Evolutionary conservation across 2,888 invertebrate species (phyloP).

Genomic region (Mythimna pallens): DNA sequence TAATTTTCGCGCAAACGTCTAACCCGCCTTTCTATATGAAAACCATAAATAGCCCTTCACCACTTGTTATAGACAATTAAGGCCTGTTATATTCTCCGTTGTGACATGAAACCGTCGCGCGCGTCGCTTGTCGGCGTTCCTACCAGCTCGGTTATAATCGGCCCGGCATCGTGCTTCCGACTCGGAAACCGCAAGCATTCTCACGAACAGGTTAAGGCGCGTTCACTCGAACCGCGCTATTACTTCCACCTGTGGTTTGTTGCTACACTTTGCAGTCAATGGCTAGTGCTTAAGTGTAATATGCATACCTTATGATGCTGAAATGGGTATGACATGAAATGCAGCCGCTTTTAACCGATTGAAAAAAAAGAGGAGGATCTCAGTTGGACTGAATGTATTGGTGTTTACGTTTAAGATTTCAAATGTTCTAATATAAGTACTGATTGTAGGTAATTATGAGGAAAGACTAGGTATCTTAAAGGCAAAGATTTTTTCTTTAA

Average conservation of each 20-base stretch:
- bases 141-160: conserved; percentile 55
- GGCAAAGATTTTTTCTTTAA: too few relatives aligned
- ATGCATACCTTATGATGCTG: conserved; percentile 44
- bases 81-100: not conserved
- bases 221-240: conserved; percentile 61
- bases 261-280: conserved; percentile 54
- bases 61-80: not conserved
- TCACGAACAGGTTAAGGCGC: conserved; percentile 58
- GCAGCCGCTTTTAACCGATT: conserved; percentile 10
- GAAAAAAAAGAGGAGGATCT: too few relatives aligned
- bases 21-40: not conserved
- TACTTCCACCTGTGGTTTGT: conserved; percentile 65
- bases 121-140: conserved; percentile 49
- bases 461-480: too few relatives aligned
- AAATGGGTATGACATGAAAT: conserved; percentile 38
- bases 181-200: conserved; percentile 80
- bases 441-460: not conserved
- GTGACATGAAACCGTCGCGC: conserved; percentile 51
- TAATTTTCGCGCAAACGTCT: not conserved
- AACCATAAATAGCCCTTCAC: not conserved
- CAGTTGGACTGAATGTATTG: not conserved
- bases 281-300: conserved; percentile 60
- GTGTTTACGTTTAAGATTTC: conserved; percentile 5
- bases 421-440: conserved; percentile 1
- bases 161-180: conserved; percentile 74